phyloP scores from a whole-genome alignment of 2,113 vertebrate genomes.

The Coregonus clupeaformis region DNA sequence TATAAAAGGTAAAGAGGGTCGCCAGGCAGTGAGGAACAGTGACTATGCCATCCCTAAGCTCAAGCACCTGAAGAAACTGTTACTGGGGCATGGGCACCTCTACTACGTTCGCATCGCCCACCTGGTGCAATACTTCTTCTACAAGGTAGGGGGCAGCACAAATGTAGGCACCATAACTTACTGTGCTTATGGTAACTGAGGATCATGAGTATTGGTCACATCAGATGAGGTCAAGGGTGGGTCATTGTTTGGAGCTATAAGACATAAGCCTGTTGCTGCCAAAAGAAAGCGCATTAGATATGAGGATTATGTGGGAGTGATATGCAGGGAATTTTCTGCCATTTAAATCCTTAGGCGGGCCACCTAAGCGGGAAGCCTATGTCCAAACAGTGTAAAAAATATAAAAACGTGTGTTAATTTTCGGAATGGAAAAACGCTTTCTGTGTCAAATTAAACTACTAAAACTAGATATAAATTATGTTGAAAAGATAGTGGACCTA shows the following conservation, averaged over 20 bases:
- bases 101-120: slow-evolving; percentile 98
- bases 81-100: slow-evolving; percentile 94
- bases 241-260: no score
- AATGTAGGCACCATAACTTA: not conserved
- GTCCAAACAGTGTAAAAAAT: no score
- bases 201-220: not conserved
- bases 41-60: slow-evolving; percentile 98
- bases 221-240: not conserved
- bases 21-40: slow-evolving; percentile 95
- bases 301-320: not conserved
- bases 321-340: no score
- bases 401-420: no score
- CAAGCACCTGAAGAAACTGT: slow-evolving; percentile 90
- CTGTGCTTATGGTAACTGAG: not conserved
- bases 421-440: no score
- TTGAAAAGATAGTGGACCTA: no score
- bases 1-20: slow-evolving; percentile 96
- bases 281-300: not conserved
- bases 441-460: no score
- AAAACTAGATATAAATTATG: no score
- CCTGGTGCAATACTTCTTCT: slow-evolving; percentile 99
- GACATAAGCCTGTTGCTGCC: no score
- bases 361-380: no score
- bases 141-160: slow-evolving; percentile 82
- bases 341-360: no score